phyloP scores from a whole-genome alignment of 2,888 invertebrate genomes.

The Tipula vernalis region DNA sequence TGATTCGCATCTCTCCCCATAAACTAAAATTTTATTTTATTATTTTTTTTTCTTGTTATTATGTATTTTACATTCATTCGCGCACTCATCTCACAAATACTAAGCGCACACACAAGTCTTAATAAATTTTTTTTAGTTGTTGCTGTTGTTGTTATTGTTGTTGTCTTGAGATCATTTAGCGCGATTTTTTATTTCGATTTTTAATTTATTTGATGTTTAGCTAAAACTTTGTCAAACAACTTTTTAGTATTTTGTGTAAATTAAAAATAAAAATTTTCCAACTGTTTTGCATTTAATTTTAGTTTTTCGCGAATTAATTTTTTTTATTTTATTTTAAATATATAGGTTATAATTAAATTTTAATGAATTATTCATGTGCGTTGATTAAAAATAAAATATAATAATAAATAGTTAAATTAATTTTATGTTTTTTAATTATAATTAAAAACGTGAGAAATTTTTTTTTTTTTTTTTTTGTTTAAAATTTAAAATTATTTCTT shows the following conservation, averaged over 20 bases:
- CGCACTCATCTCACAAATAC: conserved; percentile 8
- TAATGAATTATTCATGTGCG: not conserved
- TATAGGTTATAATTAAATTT: not conserved
- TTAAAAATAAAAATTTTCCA: not conserved
- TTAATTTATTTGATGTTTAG: not conserved
- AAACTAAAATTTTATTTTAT: not conserved
- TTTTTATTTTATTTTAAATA: not conserved
- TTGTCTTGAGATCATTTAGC: not conserved
- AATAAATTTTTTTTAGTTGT: too few relatives aligned
- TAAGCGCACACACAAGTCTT: not conserved
- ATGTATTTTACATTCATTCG: not conserved
- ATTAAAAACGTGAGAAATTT: not conserved
- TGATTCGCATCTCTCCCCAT: conserved; percentile 4
- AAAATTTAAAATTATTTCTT: not conserved
- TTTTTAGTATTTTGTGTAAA: not conserved
- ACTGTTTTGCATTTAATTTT: not conserved
- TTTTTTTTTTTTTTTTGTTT: not conserved
- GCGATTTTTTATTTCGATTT: not conserved
- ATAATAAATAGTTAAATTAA: not conserved
- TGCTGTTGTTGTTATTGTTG: not conserved
- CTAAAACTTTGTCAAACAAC: not conserved
- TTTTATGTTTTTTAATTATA: not conserved
- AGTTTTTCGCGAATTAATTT: not conserved
- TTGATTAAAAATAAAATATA: not conserved
- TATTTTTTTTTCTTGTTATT: not conserved